A percentile compares a stretch with the other conserved stretches of the same genome.
These are phyloP conservation scores for Linnaemya tessellans DNA, from an alignment of 2,888 invertebrate species.

Conservation along the genomic window DNA sequence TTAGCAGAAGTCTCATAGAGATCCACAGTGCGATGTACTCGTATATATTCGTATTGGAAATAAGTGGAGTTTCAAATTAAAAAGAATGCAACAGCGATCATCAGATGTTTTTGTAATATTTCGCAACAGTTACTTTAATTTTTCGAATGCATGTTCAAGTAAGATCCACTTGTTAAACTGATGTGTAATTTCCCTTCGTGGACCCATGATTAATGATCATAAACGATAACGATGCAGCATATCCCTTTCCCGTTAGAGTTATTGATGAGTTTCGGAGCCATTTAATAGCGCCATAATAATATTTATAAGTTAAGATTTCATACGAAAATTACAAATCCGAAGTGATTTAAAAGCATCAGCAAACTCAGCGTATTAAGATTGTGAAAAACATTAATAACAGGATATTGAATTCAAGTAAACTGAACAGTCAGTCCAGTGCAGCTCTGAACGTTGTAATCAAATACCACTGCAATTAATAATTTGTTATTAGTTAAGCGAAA, in stretches of 20 bases:
- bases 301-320: not conserved
- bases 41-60: no score
- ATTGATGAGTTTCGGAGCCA: not conserved
- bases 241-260: not conserved
- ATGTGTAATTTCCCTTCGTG: no score
- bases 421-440: not conserved
- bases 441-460: constrained; percentile 48
- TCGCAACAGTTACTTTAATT: no score
- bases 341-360: not conserved
- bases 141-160: no score
- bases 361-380: constrained; percentile 3
- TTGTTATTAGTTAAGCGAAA: constrained; percentile 32
- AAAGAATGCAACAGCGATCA: no score
- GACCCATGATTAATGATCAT: no score
- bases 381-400: constrained; percentile 50
- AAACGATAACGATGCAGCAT: no score
- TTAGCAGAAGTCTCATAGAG: not conserved
- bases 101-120: no score
- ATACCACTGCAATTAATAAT: constrained; percentile 12
- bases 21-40: not conserved
- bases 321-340: not conserved
- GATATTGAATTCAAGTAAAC: constrained; percentile 50
- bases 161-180: no score
- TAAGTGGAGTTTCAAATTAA: no score
- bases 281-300: not conserved